Base-by-base conservation (phyloP, 2,113 vertebrate species). In the Mionectes macconnelli region DNA sequence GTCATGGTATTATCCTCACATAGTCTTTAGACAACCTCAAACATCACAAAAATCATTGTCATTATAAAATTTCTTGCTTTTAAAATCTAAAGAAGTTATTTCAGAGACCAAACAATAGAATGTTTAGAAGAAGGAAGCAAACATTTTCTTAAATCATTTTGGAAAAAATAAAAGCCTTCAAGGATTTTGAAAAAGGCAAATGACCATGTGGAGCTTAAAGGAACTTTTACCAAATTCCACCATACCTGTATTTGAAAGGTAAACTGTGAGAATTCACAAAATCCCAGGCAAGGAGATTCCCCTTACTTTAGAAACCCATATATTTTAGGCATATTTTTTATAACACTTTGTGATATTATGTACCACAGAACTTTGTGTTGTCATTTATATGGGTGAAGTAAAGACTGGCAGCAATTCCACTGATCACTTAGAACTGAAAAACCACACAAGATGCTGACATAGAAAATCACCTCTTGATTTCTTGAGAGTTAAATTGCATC, bases 111-210 rank as follows among this genome's bases (percentile, higher is more conserved):
- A 95, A 93, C 6, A 63, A n/a, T 27, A 78, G 30, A 92, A 59
- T 56, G 93, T 93, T 95, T 84, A 95, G 88, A 95, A 95, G 85
- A 89, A 91, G 47, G 73, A 91, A 84, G 55, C 17, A 96, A 97
- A 72, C 40, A 60, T 60, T 90, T 82, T 87, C 96, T 96, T 75
- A 93, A 96, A 80, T 64, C 3, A 39, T 67, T 94, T 87, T 82
- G 67, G 37, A n/a, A 22, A 62, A 80, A 93, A 92, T 53, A 86
- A 64, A 94, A 69, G 40, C n/a, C 49, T 83, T 80, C 69, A 84
- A 92, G 69, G 64, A 68, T 69, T 94, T 95, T 87, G 83, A 79
- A 95, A 87, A 87, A 66, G 35, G 22, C 47, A 72, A 14, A 53
- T 52, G 30, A 55, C 23, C 6, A 2, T 2, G 5, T 25, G 33